Evolutionary conservation across 2,888 invertebrate genomes (phyloP).

Genomic region (Agrotis exclamationis): DNA sequence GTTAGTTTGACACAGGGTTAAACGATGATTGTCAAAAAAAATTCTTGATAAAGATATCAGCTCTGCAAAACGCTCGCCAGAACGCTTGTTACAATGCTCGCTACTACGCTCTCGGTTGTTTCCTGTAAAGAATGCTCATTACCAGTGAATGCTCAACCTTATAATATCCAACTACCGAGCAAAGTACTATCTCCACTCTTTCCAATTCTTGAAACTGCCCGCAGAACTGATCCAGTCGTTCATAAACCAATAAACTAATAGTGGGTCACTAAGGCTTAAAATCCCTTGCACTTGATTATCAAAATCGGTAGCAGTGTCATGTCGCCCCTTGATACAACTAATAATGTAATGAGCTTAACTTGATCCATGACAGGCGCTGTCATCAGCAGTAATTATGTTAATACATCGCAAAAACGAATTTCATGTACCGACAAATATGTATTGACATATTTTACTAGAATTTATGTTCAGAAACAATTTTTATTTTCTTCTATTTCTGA

Average conservation of each 20-base stretch:
- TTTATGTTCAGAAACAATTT: background rate
- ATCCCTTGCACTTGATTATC: background rate
- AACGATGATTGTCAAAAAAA: too few relatives aligned
- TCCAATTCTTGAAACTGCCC: too few relatives aligned
- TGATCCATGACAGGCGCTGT: slow-evolving; percentile 14
- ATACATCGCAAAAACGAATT: background rate
- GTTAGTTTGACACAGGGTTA: too few relatives aligned
- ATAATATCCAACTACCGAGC: too few relatives aligned
- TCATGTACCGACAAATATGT: background rate
- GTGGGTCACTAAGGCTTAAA: background rate
- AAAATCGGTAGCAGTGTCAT: background rate
- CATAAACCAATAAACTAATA: background rate
- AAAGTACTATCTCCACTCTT: too few relatives aligned
- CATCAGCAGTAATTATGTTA: background rate
- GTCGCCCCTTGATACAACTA: background rate
- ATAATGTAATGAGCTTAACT: slow-evolving; percentile 13
- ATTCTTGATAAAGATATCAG: too few relatives aligned
- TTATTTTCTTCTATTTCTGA: background rate
- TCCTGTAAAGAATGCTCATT: too few relatives aligned
- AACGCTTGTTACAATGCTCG: too few relatives aligned
- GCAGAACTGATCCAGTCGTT: too few relatives aligned
- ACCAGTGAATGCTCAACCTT: too few relatives aligned
- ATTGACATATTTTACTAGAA: background rate
- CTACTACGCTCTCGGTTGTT: too few relatives aligned
- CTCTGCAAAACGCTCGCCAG: too few relatives aligned